Conservation (phyloP, 2,797 vertebrate species). For the Poecilia gillii region DNA sequence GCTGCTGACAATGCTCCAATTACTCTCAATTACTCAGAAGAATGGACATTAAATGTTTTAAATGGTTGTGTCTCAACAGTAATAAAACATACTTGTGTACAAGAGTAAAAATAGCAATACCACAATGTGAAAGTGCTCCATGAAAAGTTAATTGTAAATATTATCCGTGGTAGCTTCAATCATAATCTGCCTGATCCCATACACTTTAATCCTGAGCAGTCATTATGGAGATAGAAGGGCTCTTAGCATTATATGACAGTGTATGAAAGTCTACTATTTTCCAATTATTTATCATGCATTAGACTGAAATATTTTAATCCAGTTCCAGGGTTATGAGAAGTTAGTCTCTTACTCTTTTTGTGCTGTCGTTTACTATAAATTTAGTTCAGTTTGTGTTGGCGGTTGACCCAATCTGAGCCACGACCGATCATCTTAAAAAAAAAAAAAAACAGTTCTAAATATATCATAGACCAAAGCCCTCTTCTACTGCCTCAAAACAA, state of each 20-base stretch:
- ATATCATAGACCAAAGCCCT: background rate
- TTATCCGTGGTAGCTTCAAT: slow-evolving; percentile 3
- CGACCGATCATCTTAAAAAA: background rate
- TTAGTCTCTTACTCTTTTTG: background rate
- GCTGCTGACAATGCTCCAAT: slow-evolving; percentile 75
- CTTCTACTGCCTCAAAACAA: background rate
- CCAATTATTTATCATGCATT: slow-evolving; percentile 6
- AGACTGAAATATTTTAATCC: background rate
- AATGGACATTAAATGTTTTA: slow-evolving; percentile 67
- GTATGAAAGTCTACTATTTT: background rate
- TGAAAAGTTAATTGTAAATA: slow-evolving; percentile 10
- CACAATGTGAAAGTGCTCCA: slow-evolving; percentile 22
- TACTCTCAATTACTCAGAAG: slow-evolving; percentile 68
- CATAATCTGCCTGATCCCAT: background rate
- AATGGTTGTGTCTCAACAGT: slow-evolving; percentile 41
- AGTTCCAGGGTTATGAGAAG: background rate
- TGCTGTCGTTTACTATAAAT: background rate
- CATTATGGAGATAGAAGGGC: slow-evolving; percentile 4
- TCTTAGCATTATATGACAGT: background rate
- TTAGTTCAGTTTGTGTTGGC: background rate
- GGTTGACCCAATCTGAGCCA: background rate
- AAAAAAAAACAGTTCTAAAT: background rate
- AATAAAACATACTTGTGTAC: slow-evolving; percentile 22
- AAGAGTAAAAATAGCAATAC: slow-evolving; percentile 22
- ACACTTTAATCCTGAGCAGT: background rate